Evolutionary conservation across 2,888 invertebrate species (phyloP), one percentile per base, ranked within the genome.

Genomic region (Proisotoma minuta): DNA sequence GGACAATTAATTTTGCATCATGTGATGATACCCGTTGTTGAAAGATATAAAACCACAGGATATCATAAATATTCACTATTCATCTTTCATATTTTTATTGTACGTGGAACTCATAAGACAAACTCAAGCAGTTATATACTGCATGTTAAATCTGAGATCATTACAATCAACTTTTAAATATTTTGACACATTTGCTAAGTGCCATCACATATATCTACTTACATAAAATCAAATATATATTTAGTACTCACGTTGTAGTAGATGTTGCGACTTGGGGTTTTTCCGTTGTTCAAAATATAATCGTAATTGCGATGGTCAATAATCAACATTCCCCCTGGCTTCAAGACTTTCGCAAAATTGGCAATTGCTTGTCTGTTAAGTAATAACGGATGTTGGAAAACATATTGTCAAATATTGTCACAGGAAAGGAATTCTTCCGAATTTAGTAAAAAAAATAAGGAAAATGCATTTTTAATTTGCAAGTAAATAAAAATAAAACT

Each of bases 301-400:
- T 93, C 93, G 71, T 91, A 93, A 77, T 93, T 93, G 75, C 92
- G 85, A 75, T 93, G 93, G 77, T 93, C 92, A 57, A 93, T 91
- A 53, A 92, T 79, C 49, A 93, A 79, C 15, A 91, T 80, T 0
- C 93, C 92, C 3, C 91, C 91, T 0, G 91, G 90, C 77, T 88
- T 90, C 2, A 93, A 82, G 77, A 91, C 89, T 73, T 83, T 83
- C 70, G 88, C 85, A 76, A 93, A 93, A 78, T 93, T 91, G 57
- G 77, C 78, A 22, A 93, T 78, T 10, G 92, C 91, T 43, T 71
- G 27, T 61, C 77, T 77, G 69, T 10, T 68, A 69, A 20, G 22
- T n/a, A n/a, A n/a, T n/a, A n/a, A n/a, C n/a, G n/a, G n/a, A n/a
- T n/a, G n/a, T n/a, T n/a, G n/a, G n/a, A n/a, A n/a, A n/a, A n/a